Evolutionary conservation across 1,140 invertebrate species (phyloP).

Genomic region (Nebria ingens): DNA sequence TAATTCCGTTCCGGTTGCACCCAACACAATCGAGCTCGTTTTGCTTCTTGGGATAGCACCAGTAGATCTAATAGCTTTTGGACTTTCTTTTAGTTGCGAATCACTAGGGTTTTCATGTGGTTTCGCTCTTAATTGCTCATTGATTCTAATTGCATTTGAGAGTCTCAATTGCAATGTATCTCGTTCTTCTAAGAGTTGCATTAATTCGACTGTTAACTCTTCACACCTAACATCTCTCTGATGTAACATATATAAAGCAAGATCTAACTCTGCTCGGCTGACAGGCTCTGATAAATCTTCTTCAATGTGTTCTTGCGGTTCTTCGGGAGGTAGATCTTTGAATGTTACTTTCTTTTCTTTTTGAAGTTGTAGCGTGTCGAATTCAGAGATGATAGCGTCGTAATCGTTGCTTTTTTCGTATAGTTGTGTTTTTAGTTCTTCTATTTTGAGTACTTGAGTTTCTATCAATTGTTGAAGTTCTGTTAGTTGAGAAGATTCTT

Average conservation of each 20-base stretch:
- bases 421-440: slow-evolving; percentile 52
- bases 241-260: slow-evolving; percentile 75
- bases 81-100: slow-evolving; percentile 4
- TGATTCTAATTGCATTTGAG: slow-evolving; percentile 63
- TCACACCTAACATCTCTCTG: slow-evolving; percentile 80
- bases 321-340: background rate
- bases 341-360: background rate
- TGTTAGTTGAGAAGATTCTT: slow-evolving; percentile 36
- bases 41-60: slow-evolving; percentile 16
- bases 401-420: slow-evolving; percentile 46
- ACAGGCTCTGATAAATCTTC: slow-evolving; percentile 23
- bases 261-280: slow-evolving; percentile 57
- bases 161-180: slow-evolving; percentile 71
- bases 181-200: slow-evolving; percentile 71
- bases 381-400: slow-evolving; percentile 35
- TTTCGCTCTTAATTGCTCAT: slow-evolving; percentile 47
- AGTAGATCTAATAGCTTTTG: slow-evolving; percentile 14
- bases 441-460: slow-evolving; percentile 55
- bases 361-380: slow-evolving; percentile 20
- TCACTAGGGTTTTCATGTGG: slow-evolving; percentile 18
- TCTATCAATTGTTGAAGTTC: slow-evolving; percentile 46
- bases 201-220: slow-evolving; percentile 75
- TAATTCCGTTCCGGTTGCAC: slow-evolving; percentile 22
- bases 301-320: slow-evolving; percentile 10
- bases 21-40: slow-evolving; percentile 19